A percentile compares a stretch with the other conserved stretches of the same genome.
Conservation (phyloP, 1,140 invertebrate genomes). For the Diachasmimorpha longicaudata region DNA sequence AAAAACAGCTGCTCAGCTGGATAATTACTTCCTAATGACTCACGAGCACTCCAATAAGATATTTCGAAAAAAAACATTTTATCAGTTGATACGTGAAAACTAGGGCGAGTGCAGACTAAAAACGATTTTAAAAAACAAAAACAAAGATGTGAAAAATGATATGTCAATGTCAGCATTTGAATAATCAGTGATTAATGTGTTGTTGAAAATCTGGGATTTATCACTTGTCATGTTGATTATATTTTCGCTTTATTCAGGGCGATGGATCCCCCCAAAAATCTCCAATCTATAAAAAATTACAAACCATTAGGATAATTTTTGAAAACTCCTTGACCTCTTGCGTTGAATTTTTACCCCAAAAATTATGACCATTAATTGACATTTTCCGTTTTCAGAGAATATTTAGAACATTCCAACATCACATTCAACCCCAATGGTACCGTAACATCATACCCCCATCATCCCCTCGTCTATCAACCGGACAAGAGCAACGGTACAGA, state of each 20-base stretch:
- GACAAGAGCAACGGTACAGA: conserved; percentile 72
- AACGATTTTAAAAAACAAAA: neutral
- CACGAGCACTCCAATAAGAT: too few species aligned
- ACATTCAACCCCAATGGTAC: conserved; percentile 80
- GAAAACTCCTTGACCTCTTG: too few species aligned
- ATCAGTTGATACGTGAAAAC: neutral
- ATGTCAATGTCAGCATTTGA: neutral
- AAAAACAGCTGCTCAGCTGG: neutral
- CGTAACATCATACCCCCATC: conserved; percentile 69
- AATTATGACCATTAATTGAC: too few species aligned
- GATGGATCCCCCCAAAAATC: too few species aligned
- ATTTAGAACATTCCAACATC: conserved; percentile 71
- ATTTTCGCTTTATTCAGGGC: neutral
- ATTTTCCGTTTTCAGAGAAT: conserved; percentile 64
- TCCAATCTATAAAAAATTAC: too few species aligned
- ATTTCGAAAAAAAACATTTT: neutral
- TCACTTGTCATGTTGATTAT: neutral
- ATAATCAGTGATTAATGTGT: neutral
- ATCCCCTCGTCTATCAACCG: conserved; percentile 75
- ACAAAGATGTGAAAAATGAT: neutral
- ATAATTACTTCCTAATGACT: too few species aligned
- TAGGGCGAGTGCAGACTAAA: neutral
- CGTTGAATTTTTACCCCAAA: too few species aligned
- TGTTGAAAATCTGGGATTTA: conserved; percentile 1
- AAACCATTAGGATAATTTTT: too few species aligned